Evolutionary conservation across 30 jellyfish, hydroid and myxozoan species (phyloP).

Genomic region (Cassiopea andromeda): DNA sequence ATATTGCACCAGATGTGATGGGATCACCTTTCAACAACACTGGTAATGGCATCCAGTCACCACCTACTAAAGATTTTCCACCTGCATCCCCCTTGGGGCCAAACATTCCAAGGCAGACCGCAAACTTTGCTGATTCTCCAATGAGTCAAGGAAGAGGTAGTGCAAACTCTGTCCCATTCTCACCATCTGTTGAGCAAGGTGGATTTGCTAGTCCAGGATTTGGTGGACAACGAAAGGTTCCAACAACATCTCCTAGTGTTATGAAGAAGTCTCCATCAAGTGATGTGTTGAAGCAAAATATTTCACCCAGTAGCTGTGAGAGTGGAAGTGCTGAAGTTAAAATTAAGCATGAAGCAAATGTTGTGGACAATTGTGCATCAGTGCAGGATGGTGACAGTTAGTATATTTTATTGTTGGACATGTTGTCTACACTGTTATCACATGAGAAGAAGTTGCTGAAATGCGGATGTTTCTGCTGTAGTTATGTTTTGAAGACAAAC

Average conservation of each 20-base stretch:
- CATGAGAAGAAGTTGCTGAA: too few species aligned
- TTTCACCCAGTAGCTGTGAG: constrained; percentile 16
- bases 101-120: constrained; percentile 42
- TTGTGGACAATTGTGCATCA: constrained; percentile 20
- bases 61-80: constrained; percentile 70
- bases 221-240: constrained; percentile 35
- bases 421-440: too few species aligned
- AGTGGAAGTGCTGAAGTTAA: constrained; percentile 36
- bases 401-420: not conserved
- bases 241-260: constrained; percentile 36
- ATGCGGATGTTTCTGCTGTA: too few species aligned
- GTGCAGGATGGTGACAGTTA: constrained; percentile 24
- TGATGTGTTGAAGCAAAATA: constrained; percentile 23
- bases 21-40: constrained; percentile 84
- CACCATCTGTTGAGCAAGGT: constrained; percentile 59
- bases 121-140: constrained; percentile 74
- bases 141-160: constrained; percentile 78
- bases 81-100: constrained; percentile 77
- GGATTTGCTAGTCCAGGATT: constrained; percentile 43
- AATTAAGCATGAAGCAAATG: constrained; percentile 37
- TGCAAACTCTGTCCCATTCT: constrained; percentile 80
- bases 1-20: constrained; percentile 59
- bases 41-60: constrained; percentile 75
- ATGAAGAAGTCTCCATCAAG: constrained; percentile 45
- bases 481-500: too few species aligned